A percentile compares a stretch with the other conserved stretches of the same genome.
phyloP scores from a whole-genome alignment of 2,797 vertebrate genomes.

The Neosalanx taihuensis region DNA sequence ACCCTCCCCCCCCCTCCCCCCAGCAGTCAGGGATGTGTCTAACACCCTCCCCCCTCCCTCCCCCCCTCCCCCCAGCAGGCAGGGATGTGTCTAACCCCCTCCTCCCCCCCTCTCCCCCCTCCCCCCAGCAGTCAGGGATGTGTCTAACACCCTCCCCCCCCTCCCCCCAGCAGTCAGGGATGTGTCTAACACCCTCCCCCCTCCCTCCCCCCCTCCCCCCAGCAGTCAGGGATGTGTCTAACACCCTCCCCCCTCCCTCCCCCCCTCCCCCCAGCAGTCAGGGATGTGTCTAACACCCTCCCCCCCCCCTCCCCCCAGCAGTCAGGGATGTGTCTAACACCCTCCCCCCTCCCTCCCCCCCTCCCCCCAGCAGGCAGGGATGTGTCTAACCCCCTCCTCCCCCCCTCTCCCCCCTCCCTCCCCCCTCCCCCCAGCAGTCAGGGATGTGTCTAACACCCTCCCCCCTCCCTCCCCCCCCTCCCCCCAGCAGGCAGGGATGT shows the following conservation, averaged over 20 bases:
- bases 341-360: too few species aligned
- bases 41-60: not conserved
- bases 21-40: not conserved
- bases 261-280: not conserved
- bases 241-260: too few species aligned
- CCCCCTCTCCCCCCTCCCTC: too few species aligned
- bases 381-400: not conserved
- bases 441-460: slow-evolving; percentile 2
- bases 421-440: too few species aligned
- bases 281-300: not conserved
- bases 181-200: too few species aligned
- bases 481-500: too few species aligned
- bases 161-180: not conserved
- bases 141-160: slow-evolving; percentile 12
- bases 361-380: not conserved
- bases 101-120: slow-evolving; percentile 23
- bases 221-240: too few species aligned
- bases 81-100: not conserved
- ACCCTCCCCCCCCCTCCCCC: slow-evolving; percentile 3
- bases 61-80: not conserved
- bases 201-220: too few species aligned
- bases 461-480: slow-evolving; percentile 22
- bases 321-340: not conserved
- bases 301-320: not conserved
- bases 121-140: not conserved